phyloP scores from a whole-genome alignment of 2,113 vertebrate species.

The Puntigrus tetrazona region DNA sequence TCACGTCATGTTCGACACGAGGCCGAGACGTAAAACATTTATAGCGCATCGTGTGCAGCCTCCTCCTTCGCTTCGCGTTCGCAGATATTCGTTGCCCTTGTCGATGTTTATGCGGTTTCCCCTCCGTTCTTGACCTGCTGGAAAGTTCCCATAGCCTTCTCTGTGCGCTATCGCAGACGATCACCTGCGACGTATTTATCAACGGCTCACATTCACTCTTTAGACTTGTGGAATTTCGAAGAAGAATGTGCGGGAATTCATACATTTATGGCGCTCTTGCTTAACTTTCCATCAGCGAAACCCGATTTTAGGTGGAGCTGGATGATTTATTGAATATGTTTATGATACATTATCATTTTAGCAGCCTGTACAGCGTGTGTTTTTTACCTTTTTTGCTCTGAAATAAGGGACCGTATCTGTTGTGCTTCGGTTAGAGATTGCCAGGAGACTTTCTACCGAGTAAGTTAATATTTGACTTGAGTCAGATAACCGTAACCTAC shows the following conservation, averaged over 20 bases:
- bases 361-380: no score
- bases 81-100: not conserved
- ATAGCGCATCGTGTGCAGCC: not conserved
- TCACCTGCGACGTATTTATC: constrained; percentile 44
- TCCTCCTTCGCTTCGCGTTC: not conserved
- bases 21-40: constrained; percentile 16
- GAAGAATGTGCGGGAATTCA: constrained; percentile 33
- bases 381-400: not conserved
- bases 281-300: not conserved
- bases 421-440: constrained; percentile 36
- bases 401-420: not conserved
- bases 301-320: not conserved
- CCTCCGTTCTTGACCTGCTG: constrained; percentile 37
- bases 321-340: not conserved
- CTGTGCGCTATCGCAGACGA: constrained; percentile 29
- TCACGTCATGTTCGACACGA: constrained; percentile 16
- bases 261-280: constrained; percentile 19
- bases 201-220: constrained; percentile 35
- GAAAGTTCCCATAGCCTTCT: constrained; percentile 52
- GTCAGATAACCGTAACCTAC: constrained; percentile 66
- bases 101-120: not conserved
- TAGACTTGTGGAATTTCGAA: constrained; percentile 1
- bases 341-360: not conserved
- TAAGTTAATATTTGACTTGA: constrained; percentile 76
- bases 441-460: constrained; percentile 68